phyloP scores from a whole-genome alignment of 2,797 vertebrate species.

The Holocentrus rufus region DNA sequence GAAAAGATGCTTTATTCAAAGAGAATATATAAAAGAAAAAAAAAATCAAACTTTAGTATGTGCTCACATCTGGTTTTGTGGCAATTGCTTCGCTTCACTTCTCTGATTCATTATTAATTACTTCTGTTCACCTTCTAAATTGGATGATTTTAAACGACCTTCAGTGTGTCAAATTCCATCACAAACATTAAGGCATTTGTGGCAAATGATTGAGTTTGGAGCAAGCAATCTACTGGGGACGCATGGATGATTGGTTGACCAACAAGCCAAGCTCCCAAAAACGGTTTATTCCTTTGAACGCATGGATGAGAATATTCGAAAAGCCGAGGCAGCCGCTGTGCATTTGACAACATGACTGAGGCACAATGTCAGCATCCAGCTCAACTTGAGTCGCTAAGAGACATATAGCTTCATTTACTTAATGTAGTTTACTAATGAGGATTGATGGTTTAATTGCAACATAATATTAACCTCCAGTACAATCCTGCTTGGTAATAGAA shows the following conservation, averaged over 20 bases:
- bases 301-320: neutral
- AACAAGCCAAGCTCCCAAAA: neutral
- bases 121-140: too few species aligned
- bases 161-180: neutral
- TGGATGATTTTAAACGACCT: too few species aligned
- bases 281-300: neutral
- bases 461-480: slow-evolving; percentile 41
- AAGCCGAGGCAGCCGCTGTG: too few species aligned
- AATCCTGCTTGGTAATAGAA: slow-evolving; percentile 37
- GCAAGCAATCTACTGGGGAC: too few species aligned
- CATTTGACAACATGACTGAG: neutral
- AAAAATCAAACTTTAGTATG: too few species aligned
- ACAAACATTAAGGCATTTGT: neutral
- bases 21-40: too few species aligned
- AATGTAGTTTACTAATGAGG: slow-evolving; percentile 43
- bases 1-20: too few species aligned
- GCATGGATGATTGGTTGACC: neutral
- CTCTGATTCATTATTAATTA: too few species aligned
- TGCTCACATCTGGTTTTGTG: neutral
- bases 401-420: slow-evolving; percentile 8
- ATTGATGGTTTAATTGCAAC: slow-evolving; percentile 57
- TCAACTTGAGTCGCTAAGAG: neutral
- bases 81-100: too few species aligned
- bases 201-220: too few species aligned
- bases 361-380: slow-evolving; percentile 24